These are phyloP conservation scores for Triplophysa siluroides DNA, from an alignment of 2,113 vertebrate genomes.

Conservation along the genomic window DNA sequence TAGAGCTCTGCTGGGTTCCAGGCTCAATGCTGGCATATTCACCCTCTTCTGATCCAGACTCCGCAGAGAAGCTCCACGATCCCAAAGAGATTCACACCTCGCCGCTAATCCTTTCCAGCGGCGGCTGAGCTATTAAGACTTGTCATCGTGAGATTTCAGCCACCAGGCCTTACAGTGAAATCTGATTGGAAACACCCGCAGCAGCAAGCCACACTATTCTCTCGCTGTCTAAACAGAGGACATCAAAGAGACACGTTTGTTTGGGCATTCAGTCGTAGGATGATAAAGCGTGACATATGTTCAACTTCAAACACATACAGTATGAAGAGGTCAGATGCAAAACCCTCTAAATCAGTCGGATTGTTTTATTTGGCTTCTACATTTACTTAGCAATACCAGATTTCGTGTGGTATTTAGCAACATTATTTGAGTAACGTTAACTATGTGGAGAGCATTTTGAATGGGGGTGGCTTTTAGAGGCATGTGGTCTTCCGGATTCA, in stretches of 20 bases:
- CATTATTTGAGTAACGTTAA: too few relatives aligned
- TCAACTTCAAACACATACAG: background rate
- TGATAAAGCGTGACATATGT: background rate
- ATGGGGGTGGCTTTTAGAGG: too few relatives aligned
- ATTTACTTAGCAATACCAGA: too few relatives aligned
- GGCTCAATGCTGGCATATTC: conserved; percentile 32
- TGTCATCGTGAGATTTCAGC: conserved; percentile 72
- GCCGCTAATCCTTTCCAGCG: conserved; percentile 59
- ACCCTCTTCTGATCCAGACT: conserved; percentile 30
- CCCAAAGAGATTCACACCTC: conserved; percentile 45
- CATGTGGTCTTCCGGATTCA: too few relatives aligned
- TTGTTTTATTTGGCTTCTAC: too few relatives aligned
- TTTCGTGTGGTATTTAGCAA: too few relatives aligned
- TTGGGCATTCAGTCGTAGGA: background rate
- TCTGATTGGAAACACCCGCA: conserved; percentile 62
- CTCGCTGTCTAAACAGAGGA: conserved; percentile 50
- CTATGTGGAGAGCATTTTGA: too few relatives aligned
- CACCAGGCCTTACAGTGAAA: conserved; percentile 53
- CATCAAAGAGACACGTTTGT: conserved; percentile 22
- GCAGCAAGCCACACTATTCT: conserved; percentile 59
- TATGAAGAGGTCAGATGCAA: background rate
- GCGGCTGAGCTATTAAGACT: conserved; percentile 64
- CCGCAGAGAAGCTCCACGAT: conserved; percentile 20
- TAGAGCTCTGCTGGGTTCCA: conserved; percentile 39
- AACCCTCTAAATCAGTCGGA: too few relatives aligned